Evolutionary conservation across 2,888 invertebrate genomes (phyloP).

Genomic region (Hoplodrina ambigua): DNA sequence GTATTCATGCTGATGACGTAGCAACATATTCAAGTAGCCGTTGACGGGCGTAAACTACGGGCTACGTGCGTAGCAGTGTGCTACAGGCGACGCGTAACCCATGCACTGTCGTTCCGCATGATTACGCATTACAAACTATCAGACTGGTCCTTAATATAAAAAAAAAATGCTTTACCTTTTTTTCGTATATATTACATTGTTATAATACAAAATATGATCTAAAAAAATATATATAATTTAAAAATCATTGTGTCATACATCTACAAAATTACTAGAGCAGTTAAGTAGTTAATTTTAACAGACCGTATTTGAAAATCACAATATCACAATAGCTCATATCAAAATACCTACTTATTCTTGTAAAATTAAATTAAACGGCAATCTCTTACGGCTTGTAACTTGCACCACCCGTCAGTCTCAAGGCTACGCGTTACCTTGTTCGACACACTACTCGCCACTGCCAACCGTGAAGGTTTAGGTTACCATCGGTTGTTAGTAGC

Average conservation of each 20-base stretch:
- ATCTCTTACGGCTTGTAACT: slow-evolving; percentile 39
- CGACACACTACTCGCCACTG: slow-evolving; percentile 72
- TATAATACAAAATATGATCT: too few species aligned
- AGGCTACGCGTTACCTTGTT: slow-evolving; percentile 77
- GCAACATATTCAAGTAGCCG: not conserved
- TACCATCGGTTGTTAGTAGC: slow-evolving; percentile 56
- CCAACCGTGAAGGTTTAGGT: slow-evolving; percentile 83
- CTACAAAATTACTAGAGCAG: not conserved
- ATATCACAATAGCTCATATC: not conserved
- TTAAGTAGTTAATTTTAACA: not conserved
- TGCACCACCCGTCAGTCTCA: slow-evolving; percentile 67
- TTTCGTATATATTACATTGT: too few species aligned
- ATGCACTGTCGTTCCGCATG: not conserved
- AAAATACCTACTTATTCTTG: not conserved
- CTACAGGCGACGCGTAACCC: not conserved
- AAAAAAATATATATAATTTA: too few species aligned
- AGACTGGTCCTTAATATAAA: too few species aligned
- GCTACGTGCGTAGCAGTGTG: slow-evolving; percentile 40
- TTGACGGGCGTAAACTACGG: slow-evolving; percentile 3
- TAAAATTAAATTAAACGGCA: not conserved
- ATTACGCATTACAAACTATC: not conserved
- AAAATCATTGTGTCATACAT: too few species aligned
- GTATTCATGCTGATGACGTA: not conserved
- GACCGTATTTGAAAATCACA: too few species aligned
- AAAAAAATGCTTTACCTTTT: too few species aligned